Evolutionary conservation across 2,888 invertebrate genomes (phyloP).

Genomic region (Dromius quadrimaculatus): DNA sequence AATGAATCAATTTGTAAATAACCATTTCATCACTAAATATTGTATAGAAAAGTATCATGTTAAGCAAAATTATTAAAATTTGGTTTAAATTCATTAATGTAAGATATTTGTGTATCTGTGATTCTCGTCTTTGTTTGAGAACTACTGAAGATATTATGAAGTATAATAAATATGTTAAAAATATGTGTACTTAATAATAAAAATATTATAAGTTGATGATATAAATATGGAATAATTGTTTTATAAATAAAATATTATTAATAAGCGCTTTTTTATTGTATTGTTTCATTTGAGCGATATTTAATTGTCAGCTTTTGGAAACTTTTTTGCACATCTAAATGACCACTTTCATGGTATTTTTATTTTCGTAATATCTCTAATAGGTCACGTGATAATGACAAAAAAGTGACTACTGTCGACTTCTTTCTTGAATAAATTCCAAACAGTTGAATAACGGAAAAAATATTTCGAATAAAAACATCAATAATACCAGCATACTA

Average conservation of each 20-base stretch:
- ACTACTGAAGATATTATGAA: slow-evolving; percentile 45
- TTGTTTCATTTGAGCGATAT: slow-evolving; percentile 29
- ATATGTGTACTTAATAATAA: slow-evolving; percentile 62
- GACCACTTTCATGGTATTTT: too few species aligned
- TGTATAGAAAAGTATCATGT: slow-evolving; percentile 38
- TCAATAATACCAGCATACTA: too few species aligned
- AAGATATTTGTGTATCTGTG: slow-evolving; percentile 46
- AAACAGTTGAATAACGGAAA: too few species aligned
- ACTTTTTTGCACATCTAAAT: too few species aligned
- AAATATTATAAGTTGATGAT: slow-evolving; percentile 61
- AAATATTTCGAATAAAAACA: too few species aligned
- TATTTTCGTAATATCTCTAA: too few species aligned
- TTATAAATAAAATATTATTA: slow-evolving; percentile 63
- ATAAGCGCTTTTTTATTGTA: slow-evolving; percentile 17
- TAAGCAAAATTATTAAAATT: slow-evolving; percentile 21
- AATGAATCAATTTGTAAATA: slow-evolving; percentile 37
- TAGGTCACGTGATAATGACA: too few species aligned
- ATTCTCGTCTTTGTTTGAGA: slow-evolving; percentile 49
- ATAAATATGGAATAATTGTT: slow-evolving; percentile 64
- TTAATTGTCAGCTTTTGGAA: not conserved
- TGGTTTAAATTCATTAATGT: slow-evolving; percentile 33
- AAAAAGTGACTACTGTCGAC: too few species aligned
- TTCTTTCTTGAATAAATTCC: too few species aligned
- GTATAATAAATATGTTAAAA: slow-evolving; percentile 60
- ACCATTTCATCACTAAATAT: slow-evolving; percentile 42